A percentile compares a stretch with the other conserved stretches of the same genome.
phyloP scores from a whole-genome alignment of 1,140 invertebrate genomes.

The Cydia amplana region DNA sequence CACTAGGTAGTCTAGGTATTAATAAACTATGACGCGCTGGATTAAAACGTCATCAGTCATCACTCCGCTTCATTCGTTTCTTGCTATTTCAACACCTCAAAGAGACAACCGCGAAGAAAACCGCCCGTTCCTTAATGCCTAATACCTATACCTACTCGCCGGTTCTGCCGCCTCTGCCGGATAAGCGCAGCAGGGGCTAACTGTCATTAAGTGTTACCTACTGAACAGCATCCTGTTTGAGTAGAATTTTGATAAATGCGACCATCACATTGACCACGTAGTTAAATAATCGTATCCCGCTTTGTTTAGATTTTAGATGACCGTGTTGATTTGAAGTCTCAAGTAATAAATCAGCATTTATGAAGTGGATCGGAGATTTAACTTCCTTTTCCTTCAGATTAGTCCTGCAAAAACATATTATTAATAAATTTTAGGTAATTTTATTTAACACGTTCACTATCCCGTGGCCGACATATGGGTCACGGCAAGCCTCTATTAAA shows the following conservation, averaged over 20 bases:
- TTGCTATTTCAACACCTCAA: slow-evolving; percentile 81
- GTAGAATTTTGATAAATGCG: background rate
- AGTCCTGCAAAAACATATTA: no score
- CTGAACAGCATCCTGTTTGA: background rate
- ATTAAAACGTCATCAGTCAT: no score
- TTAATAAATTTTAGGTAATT: no score
- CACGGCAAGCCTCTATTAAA: no score
- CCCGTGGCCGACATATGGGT: no score
- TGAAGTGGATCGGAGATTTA: background rate
- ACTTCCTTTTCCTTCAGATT: background rate
- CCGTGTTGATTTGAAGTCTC: background rate
- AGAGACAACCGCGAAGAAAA: slow-evolving; percentile 78
- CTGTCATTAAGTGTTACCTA: slow-evolving; percentile 8
- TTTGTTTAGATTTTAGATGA: background rate
- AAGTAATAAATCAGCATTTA: background rate
- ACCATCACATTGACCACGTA: slow-evolving; percentile 1
- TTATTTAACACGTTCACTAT: no score
- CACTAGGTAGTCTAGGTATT: no score
- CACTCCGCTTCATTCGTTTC: slow-evolving; percentile 78
- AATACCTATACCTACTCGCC: no score
- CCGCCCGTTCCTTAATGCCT: slow-evolving; percentile 80
- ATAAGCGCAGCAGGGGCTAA: slow-evolving; percentile 70
- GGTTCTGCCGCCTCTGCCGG: slow-evolving; percentile 64
- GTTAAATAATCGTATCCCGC: background rate
- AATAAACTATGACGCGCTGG: no score